Conservation (phyloP, 2,888 invertebrate species). For the Ophion slaviceki region DNA sequence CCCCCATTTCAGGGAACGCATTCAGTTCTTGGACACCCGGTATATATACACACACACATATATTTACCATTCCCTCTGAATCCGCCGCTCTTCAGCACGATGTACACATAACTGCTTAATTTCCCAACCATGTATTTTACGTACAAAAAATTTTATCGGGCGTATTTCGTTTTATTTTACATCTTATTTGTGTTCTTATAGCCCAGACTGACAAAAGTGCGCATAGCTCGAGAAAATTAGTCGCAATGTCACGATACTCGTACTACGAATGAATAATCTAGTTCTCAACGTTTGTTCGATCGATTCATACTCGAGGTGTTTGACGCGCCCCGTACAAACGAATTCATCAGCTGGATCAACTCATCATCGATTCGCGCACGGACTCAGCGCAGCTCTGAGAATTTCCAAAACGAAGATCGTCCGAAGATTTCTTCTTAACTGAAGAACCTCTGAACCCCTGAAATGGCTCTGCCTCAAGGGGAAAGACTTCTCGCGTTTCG, state of each 20-base stretch:
- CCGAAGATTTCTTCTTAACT: background rate
- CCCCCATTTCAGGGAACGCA: too few relatives aligned
- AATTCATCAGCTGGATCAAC: background rate
- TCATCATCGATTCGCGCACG: constrained; percentile 1
- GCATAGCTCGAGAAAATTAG: background rate
- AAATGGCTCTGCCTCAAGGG: too few relatives aligned
- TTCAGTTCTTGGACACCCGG: background rate
- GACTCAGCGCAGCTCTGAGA: background rate
- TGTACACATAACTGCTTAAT: constrained; percentile 19
- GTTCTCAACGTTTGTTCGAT: constrained; percentile 25
- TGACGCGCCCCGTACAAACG: constrained; percentile 59
- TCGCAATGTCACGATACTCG: background rate
- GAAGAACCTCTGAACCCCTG: too few relatives aligned
- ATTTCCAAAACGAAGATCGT: background rate
- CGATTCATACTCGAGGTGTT: constrained; percentile 41
- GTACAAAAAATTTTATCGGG: constrained; percentile 51
- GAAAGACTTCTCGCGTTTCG: too few relatives aligned
- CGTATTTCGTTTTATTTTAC: background rate
- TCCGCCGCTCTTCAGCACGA: background rate
- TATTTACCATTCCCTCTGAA: background rate
- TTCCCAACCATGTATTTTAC: constrained; percentile 43
- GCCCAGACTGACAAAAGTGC: background rate
- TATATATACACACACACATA: constrained; percentile 18
- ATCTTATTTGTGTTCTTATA: background rate
- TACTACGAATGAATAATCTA: constrained; percentile 8